Percentiles rank a stretch among this genome's conserved stretches.
Conservation (phyloP, 1,140 invertebrate genomes). For the Meteorus sp. region DNA sequence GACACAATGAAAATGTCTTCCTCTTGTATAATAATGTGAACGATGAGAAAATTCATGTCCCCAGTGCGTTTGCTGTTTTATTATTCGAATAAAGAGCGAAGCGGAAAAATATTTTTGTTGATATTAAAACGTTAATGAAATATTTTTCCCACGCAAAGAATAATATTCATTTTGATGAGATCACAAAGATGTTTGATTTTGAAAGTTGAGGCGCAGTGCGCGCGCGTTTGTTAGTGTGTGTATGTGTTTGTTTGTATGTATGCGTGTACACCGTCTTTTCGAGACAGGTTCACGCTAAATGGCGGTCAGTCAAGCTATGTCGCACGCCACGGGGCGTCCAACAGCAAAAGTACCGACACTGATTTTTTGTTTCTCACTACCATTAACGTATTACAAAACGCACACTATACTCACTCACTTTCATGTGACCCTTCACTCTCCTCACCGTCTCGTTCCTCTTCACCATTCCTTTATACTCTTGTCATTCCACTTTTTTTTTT, state of each 20-base stretch:
- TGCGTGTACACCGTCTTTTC: conserved; percentile 14
- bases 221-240: too few species aligned
- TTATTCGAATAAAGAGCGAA: too few species aligned
- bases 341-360: conserved; percentile 44
- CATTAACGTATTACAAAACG: conserved; percentile 11
- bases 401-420: conserved; percentile 17
- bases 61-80: too few species aligned
- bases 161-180: conserved; percentile 13
- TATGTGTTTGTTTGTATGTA: conserved; percentile 13
- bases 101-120: too few species aligned
- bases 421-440: conserved; percentile 17
- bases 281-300: conserved; percentile 50
- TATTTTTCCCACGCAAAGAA: conserved; percentile 18
- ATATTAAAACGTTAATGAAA: too few species aligned
- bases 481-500: conserved; percentile 31
- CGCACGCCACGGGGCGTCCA: conserved; percentile 46
- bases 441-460: conserved; percentile 28
- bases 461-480: too few species aligned
- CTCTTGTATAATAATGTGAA: too few species aligned
- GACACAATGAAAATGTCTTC: too few species aligned
- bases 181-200: conserved; percentile 11
- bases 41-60: too few species aligned
- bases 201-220: conserved; percentile 30
- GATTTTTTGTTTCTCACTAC: conserved; percentile 16
- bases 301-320: conserved; percentile 48